Percentiles rank a stretch among this genome's conserved stretches.
Evolutionary conservation across 2,888 invertebrate species (phyloP).

Genomic region (Hedychridium roseum): DNA sequence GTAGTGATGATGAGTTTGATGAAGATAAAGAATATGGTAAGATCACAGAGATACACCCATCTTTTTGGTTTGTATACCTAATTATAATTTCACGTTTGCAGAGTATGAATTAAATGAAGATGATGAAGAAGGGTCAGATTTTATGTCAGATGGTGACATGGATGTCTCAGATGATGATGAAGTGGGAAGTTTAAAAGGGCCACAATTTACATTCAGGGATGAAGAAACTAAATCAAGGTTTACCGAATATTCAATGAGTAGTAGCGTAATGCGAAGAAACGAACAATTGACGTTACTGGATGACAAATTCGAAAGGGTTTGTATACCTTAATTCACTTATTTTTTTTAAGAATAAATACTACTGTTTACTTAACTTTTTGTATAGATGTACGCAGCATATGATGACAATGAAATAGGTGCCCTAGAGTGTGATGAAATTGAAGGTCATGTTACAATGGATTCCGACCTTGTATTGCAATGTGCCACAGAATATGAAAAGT

Average conservation of each 20-base stretch:
- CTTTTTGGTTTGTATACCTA: constrained; percentile 6
- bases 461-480: constrained; percentile 77
- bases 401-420: constrained; percentile 90
- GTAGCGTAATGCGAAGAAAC: constrained; percentile 87
- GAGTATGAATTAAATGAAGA: constrained; percentile 59
- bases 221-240: constrained; percentile 88
- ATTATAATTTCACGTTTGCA: constrained; percentile 10
- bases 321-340: constrained; percentile 19
- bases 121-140: constrained; percentile 58
- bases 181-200: constrained; percentile 62
- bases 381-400: constrained; percentile 80
- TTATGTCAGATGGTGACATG: constrained; percentile 44
- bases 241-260: constrained; percentile 93
- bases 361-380: constrained; percentile 22
- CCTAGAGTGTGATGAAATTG: constrained; percentile 89
- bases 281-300: constrained; percentile 84
- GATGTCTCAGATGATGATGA: constrained; percentile 61
- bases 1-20: constrained; percentile 55
- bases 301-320: constrained; percentile 86
- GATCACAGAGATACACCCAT: neutral
- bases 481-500: constrained; percentile 78
- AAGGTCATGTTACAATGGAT: constrained; percentile 76
- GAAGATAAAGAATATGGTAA: constrained; percentile 54
- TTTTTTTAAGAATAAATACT: constrained; percentile 4
- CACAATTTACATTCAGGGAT: constrained; percentile 65